Evolutionary conservation across 2,113 vertebrate species (phyloP), one percentile per base, ranked within the genome.

Genomic region (Xyliphius kryptos): DNA sequence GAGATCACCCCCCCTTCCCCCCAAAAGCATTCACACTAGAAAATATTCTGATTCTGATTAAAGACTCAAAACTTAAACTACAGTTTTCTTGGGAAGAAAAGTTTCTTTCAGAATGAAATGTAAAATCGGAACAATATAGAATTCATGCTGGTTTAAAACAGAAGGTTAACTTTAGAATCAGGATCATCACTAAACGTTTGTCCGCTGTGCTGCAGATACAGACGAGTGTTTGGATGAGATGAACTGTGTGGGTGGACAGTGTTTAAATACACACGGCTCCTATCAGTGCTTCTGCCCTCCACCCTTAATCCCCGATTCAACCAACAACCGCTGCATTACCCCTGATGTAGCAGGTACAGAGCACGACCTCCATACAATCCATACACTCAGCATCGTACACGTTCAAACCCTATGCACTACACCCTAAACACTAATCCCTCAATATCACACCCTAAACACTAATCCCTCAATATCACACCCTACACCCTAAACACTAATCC

Each of bases 251-350:
- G 88, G 87, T 56, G 92, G 92, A 53, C 78, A 92, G 76, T 98
- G 96, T 80, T 32, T 92, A 68, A 97, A 98, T 79, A 93, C 89
- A 6, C 89, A 91, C 21, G 92, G 95, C 37, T 96, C 96, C 20
- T 98, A 88, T 72, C 88, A 87, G 80, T 97, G 95, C 81, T 91
- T 94, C 83, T 98, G 95, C 67, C 87, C 85, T 17, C 90, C 85
- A 14, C 93, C 92, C 3, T 84, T 92, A 89, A 79, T 92, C 74
- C 61, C 94, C 77, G 89, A 92, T 69, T 46, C 81, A 37, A 79
- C 75, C 56, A 85, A 78, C 63, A 91, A 89, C 61, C 75, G 73
- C 70, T 95, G 94, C 60, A 73, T 91, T 66, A 82, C 78, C 43
- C 76, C 82, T 32, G 85, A 90, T 10, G 75, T 82, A 1, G 82